Percentiles rank a stretch among this genome's conserved stretches.
Conservation (phyloP, 37 sponge, comb jelly and placozoan species). For the Tethya wilhelma region DNA sequence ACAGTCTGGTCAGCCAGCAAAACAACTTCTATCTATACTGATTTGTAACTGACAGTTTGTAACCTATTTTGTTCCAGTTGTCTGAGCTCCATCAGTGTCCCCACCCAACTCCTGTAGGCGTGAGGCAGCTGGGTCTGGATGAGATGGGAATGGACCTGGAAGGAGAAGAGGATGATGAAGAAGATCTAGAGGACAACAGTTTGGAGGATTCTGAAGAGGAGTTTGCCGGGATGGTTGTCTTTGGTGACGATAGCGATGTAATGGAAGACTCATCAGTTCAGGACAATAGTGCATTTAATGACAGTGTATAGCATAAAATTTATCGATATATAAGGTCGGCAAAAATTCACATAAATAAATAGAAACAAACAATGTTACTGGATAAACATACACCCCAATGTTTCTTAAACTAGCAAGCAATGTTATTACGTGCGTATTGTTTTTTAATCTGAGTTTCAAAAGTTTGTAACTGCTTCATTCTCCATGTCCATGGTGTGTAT, state of each 20-base stretch:
- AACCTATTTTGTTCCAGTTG: too few relatives aligned
- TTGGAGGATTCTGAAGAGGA: constrained; percentile 6
- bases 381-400: background rate
- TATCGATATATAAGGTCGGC: too few relatives aligned
- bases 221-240: constrained; percentile 1
- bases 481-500: background rate
- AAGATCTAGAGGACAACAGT: constrained; percentile 9
- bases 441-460: too few relatives aligned
- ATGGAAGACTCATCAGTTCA: constrained; percentile 13
- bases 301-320: too few relatives aligned
- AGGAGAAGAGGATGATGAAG: constrained; percentile 50
- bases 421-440: too few relatives aligned
- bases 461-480: background rate
- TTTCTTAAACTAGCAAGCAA: too few relatives aligned
- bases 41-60: too few relatives aligned
- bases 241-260: background rate
- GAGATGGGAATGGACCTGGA: constrained; percentile 46
- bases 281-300: constrained; percentile 6
- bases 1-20: too few relatives aligned
- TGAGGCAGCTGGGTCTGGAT: constrained; percentile 30
- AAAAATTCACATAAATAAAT: background rate
- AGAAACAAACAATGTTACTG: too few relatives aligned
- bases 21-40: too few relatives aligned
- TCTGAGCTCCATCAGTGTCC: background rate
- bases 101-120: constrained; percentile 25